phyloP scores from a whole-genome alignment of 2,888 invertebrate genomes.

The Galeruca laticollis region DNA sequence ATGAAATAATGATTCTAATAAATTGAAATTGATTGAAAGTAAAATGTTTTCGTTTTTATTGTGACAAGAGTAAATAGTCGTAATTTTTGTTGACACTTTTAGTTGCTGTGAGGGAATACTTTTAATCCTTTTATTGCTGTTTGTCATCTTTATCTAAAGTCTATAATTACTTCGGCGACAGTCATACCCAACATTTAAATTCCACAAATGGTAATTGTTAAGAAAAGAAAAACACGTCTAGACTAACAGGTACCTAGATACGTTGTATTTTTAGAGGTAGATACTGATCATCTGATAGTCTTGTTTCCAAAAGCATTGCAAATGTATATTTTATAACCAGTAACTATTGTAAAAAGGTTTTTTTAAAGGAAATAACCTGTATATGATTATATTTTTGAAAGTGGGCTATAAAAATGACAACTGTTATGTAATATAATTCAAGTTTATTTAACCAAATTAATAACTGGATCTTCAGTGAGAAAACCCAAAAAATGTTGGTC shows the following conservation, averaged over 20 bases:
- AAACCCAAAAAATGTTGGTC: too few relatives aligned
- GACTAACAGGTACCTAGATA: conserved; percentile 22
- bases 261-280: conserved; percentile 11
- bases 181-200: conserved; percentile 26
- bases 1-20: too few relatives aligned
- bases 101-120: conserved; percentile 21
- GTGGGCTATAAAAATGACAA: too few relatives aligned
- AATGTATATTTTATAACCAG: neutral
- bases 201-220: conserved; percentile 18
- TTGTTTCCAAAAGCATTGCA: neutral
- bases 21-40: too few relatives aligned
- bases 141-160: conserved; percentile 36
- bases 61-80: neutral
- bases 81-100: conserved; percentile 7
- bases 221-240: conserved; percentile 9
- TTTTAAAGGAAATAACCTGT: too few relatives aligned
- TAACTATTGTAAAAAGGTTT: too few relatives aligned
- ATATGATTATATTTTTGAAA: too few relatives aligned
- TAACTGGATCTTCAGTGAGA: too few relatives aligned
- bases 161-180: conserved; percentile 37
- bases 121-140: conserved; percentile 37
- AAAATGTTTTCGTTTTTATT: too few relatives aligned
- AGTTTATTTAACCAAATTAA: too few relatives aligned
- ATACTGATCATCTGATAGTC: neutral
- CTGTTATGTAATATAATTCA: too few relatives aligned